A percentile compares a stretch with the other conserved stretches of the same genome.
phyloP scores from a whole-genome alignment of 2,888 invertebrate genomes.

The Eupelmus urozonus region DNA sequence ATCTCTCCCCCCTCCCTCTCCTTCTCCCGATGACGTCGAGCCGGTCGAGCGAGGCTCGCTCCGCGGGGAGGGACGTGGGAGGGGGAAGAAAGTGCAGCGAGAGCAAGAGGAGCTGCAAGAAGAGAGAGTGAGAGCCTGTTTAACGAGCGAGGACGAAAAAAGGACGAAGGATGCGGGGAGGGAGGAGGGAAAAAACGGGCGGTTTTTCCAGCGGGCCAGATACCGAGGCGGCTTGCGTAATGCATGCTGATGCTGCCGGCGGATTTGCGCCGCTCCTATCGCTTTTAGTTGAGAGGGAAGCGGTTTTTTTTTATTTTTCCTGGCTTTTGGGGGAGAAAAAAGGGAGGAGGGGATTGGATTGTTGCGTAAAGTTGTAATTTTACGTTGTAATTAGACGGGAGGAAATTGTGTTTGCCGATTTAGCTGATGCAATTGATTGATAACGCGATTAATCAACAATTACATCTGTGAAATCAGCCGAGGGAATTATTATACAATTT shows the following conservation, averaged over 20 bases:
- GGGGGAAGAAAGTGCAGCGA: conserved; percentile 8
- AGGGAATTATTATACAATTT: conserved; percentile 13
- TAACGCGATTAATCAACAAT: conserved; percentile 9
- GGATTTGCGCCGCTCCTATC: too few relatives aligned
- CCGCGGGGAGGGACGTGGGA: background rate
- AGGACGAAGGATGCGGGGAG: background rate
- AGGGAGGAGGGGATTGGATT: background rate
- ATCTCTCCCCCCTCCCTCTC: conserved; percentile 34
- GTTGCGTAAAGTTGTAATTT: too few relatives aligned
- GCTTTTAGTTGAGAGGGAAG: too few relatives aligned
- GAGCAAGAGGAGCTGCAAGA: background rate
- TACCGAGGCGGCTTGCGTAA: too few relatives aligned
- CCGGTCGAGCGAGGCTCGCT: background rate
- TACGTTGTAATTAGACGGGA: background rate
- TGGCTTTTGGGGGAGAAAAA: too few relatives aligned
- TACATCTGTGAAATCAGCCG: background rate
- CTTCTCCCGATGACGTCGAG: background rate
- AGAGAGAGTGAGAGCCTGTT: conserved; percentile 26
- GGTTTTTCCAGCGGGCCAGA: too few relatives aligned
- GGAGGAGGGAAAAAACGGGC: too few relatives aligned
- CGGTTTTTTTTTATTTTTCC: too few relatives aligned
- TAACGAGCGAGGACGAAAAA: conserved; percentile 33
- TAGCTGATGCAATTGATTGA: background rate
- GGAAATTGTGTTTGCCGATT: background rate
- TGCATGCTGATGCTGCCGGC: too few relatives aligned